These are phyloP conservation scores for Psix sp. DNA, from an alignment of 1,140 invertebrate species.

Conservation along the genomic window DNA sequence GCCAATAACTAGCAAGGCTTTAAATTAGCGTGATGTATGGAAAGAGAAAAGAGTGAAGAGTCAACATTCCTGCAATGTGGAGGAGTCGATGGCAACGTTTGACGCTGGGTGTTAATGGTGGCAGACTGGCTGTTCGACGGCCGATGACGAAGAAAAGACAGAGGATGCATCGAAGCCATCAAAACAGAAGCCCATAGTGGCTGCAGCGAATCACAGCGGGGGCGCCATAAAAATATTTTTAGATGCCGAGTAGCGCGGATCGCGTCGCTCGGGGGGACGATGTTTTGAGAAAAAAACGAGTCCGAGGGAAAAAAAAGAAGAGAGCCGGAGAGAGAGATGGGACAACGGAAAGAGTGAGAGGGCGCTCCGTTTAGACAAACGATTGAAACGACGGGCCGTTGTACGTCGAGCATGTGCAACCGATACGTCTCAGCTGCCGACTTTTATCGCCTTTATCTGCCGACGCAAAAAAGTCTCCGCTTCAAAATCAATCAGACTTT, in stretches of 20 bases:
- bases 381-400: conserved; percentile 66
- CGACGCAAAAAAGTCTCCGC: conserved; percentile 44
- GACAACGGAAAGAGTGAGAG: conserved; percentile 66
- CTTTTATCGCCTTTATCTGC: conserved; percentile 60
- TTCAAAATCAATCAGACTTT: conserved; percentile 56
- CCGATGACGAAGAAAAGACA: conserved; percentile 60
- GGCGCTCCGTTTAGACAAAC: conserved; percentile 46
- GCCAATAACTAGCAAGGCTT: conserved; percentile 20
- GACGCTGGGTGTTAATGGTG: conserved; percentile 57
- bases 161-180: conserved; percentile 64
- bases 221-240: conserved; percentile 77
- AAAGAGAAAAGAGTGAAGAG: conserved; percentile 28
- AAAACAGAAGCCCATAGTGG: conserved; percentile 63
- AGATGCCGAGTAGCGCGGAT: conserved; percentile 61
- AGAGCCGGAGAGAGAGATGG: conserved; percentile 36
- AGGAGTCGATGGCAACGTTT: conserved; percentile 58
- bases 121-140: conserved; percentile 41
- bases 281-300: conserved; percentile 40
- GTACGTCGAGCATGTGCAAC: conserved; percentile 69
- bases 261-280: conserved; percentile 32
- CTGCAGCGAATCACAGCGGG: conserved; percentile 70
- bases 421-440: conserved; percentile 73
- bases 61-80: conserved; percentile 45
- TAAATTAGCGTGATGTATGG: conserved; percentile 54
- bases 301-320: conserved; percentile 54